A percentile compares a stretch with the other conserved stretches of the same genome.
Evolutionary conservation across 2,888 invertebrate species (phyloP).

Genomic region (Alviniconcha strummeri): DNA sequence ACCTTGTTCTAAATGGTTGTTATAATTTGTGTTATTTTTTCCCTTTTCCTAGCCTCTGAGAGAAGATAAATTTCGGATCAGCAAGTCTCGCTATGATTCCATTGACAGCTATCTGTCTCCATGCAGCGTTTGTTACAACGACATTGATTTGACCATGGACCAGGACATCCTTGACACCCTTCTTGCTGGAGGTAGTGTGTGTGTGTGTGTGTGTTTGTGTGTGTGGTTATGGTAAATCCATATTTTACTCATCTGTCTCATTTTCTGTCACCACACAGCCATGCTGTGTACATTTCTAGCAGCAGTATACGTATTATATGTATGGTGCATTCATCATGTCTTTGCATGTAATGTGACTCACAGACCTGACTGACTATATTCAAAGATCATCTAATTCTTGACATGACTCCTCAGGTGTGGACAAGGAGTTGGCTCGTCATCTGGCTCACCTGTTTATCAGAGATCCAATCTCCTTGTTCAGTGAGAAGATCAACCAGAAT

Average conservation of each 20-base stretch:
- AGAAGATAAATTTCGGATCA: conserved; percentile 67
- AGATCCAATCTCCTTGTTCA: conserved; percentile 95
- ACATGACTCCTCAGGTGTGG: conserved; percentile 80
- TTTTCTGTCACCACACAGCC: no score
- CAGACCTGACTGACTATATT: no score
- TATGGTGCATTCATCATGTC: no score
- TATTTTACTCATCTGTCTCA: no score
- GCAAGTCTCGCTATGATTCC: conserved; percentile 96
- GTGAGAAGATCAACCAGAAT: conserved; percentile 95
- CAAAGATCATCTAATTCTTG: no score
- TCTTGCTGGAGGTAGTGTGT: conserved; percentile 80
- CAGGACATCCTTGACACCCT: conserved; percentile 87
- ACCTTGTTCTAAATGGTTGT: no score
- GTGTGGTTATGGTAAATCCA: no score
- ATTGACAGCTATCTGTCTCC: conserved; percentile 97
- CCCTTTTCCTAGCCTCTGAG: conserved; percentile 71
- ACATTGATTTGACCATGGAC: conserved; percentile 92
- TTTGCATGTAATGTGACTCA: no score
- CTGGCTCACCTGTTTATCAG: conserved; percentile 98
- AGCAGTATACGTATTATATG: no score
- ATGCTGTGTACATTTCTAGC: no score
- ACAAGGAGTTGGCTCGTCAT: conserved; percentile 93
- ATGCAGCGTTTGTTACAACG: conserved; percentile 92
- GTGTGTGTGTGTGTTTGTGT: conserved; percentile 1
- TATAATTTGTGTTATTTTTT: no score